These are phyloP conservation scores for Astropecten irregularis DNA, from an alignment of 53 echinoderm and acorn worm species.

Conservation along the genomic window DNA sequence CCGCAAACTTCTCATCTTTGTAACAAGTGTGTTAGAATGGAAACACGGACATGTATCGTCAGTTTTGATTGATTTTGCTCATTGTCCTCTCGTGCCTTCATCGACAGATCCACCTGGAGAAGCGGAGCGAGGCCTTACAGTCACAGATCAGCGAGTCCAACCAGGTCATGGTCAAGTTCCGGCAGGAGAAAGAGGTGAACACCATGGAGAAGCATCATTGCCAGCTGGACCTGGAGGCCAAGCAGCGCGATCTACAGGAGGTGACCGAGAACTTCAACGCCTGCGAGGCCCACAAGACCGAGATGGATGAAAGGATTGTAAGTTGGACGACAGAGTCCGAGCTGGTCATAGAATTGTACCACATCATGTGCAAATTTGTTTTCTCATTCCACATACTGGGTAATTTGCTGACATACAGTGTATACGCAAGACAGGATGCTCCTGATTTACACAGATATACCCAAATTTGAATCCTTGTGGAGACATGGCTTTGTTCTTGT, in stretches of 20 bases:
- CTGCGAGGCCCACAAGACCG: background rate
- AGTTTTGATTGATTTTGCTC: too few relatives aligned
- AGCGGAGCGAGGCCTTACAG: constrained; percentile 75
- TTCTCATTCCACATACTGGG: too few relatives aligned
- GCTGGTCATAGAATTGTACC: background rate
- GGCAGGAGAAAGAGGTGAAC: constrained; percentile 38
- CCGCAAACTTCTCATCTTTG: too few relatives aligned
- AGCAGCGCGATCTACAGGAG: background rate
- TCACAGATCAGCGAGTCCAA: constrained; percentile 74
- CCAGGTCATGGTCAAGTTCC: constrained; percentile 24
- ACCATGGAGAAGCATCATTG: constrained; percentile 14
- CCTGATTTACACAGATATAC: too few relatives aligned
- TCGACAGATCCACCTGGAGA: constrained; percentile 81
- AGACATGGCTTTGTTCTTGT: too few relatives aligned
- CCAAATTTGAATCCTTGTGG: too few relatives aligned
- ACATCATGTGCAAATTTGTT: too few relatives aligned
- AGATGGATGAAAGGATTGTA: background rate
- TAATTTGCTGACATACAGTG: too few relatives aligned
- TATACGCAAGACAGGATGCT: too few relatives aligned
- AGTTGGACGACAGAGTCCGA: background rate
- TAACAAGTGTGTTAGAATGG: too few relatives aligned
- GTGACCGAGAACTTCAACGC: background rate
- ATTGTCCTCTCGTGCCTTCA: too few relatives aligned
- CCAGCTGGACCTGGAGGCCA: constrained; percentile 12
- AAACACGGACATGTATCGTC: too few relatives aligned